Base-by-base conservation (phyloP, 2,113 vertebrate species). In the Rhinolophus sinicus region DNA sequence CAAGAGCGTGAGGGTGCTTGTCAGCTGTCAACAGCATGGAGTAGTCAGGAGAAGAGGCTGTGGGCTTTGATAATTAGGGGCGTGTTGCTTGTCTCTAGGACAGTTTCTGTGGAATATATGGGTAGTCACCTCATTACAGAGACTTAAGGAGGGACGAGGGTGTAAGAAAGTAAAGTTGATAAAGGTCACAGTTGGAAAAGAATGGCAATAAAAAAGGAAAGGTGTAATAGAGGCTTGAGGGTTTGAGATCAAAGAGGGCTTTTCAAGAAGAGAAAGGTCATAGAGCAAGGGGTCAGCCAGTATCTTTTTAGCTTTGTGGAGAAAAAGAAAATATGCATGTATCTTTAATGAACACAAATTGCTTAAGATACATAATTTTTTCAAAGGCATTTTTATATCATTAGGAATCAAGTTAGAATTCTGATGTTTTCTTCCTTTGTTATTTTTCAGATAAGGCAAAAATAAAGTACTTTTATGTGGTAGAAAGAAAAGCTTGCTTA, bases 371-470 rank as follows among this genome's bases (percentile, higher is more conserved):
- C 28, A 15, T 92, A 30, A 67, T 50, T 94, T 94, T 95, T 92
- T 70, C 67, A 95, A 90, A 82, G 58, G 18, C 75, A 93, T 90
- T 84, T 95, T 95, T 78, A 38, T 56, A 52, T 72, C 9, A 0
- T 72, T 96, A 24, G 73, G 50, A 94, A 83, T 78, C 40, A 85
- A 52, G 44, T 73, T 88, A 38, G 93, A 92, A 80, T 94, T 95
- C 58, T 75, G 2, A 56, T 88, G 35, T 78, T 85, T 95, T 94
- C 80, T 81, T 95, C 60, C 58, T 88, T 95, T 87, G 56, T 78
- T 83, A 60, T 96, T 96, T 87, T 87, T 92, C 30, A 86, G 33
- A 54, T 84, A 87, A 93, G 84, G 50, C 56, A 91, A 92, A 95
- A 95, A 82, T 54, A 54, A 90, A 90, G n/a, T 54, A 52, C 8